Percentiles rank a stretch among this genome's conserved stretches.
These are phyloP conservation scores for Catagonus wagneri DNA, from an alignment of 2,113 vertebrate species.

Conservation along the genomic window DNA sequence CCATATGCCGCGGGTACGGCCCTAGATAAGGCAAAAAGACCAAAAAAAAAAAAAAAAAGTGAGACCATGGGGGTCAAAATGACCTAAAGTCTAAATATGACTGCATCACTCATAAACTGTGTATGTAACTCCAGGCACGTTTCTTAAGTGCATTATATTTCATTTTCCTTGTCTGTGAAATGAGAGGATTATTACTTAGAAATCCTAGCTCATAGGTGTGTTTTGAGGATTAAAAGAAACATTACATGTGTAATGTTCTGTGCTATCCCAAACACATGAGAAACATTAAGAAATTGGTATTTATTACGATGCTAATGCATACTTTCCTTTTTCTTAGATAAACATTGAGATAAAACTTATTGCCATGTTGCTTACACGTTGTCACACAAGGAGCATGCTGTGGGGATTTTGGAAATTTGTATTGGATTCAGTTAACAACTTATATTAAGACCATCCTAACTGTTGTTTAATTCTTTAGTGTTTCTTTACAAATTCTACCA, in stretches of 20 bases:
- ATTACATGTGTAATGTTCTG: neutral
- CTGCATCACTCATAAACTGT: neutral
- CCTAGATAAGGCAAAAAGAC: no score
- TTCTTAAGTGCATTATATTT: neutral
- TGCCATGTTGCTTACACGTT: neutral
- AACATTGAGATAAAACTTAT: neutral
- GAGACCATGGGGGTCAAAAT: neutral
- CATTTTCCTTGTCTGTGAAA: neutral
- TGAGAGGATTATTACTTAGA: neutral
- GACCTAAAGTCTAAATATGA: neutral
- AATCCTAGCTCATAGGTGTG: neutral
- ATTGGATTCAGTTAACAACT: neutral
- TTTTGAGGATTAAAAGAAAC: neutral
- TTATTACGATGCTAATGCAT: neutral
- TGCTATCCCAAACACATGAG: neutral
- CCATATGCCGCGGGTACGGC: no score
- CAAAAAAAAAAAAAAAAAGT: no score
- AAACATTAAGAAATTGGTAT: neutral
- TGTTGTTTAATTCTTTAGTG: neutral
- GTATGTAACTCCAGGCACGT: neutral
- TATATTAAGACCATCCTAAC: neutral
- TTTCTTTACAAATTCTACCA: neutral
- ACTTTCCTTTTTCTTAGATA: neutral
- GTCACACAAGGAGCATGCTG: neutral
- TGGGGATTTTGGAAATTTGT: neutral